Conservation (phyloP, 2,113 vertebrate species). For the Mastomys natalensis region DNA sequence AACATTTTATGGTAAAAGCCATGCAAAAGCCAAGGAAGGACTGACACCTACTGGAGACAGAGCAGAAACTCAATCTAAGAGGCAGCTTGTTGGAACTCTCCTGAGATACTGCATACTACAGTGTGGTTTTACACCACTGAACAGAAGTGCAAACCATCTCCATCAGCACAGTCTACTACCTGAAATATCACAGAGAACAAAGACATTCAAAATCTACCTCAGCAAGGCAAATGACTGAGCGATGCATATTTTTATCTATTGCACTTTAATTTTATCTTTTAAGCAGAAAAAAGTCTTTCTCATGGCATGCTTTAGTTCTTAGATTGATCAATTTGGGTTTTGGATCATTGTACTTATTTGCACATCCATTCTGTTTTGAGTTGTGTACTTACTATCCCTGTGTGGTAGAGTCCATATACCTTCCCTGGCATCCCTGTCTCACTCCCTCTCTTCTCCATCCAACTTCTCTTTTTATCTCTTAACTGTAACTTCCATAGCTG, state of each 20-base stretch:
- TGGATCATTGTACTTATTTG: not conserved
- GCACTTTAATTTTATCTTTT: not conserved
- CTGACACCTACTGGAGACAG: slow-evolving; percentile 19
- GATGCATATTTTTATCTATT: not conserved
- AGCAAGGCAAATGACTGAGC: not conserved
- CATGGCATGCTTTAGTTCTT: not conserved
- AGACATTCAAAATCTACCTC: not conserved
- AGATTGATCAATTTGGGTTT: not conserved
- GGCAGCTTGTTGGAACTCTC: not conserved
- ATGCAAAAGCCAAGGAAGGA: not conserved
- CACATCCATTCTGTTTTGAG: not conserved
- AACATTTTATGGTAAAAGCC: not conserved
- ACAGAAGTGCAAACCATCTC: not conserved
- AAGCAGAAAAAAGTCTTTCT: not conserved
- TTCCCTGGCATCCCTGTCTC: not conserved
- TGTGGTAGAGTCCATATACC: not conserved
- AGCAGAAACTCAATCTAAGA: not conserved
- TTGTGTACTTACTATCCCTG: not conserved
- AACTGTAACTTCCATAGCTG: not conserved
- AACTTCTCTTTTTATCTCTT: not conserved
- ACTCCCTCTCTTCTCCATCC: too few species aligned
- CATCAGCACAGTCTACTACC: not conserved
- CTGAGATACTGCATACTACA: not conserved
- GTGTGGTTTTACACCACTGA: not conserved
- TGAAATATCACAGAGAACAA: not conserved